A percentile compares a stretch with the other conserved stretches of the same genome.
Conservation (phyloP, 2,888 invertebrate genomes). For the Clistopyga incitator region DNA sequence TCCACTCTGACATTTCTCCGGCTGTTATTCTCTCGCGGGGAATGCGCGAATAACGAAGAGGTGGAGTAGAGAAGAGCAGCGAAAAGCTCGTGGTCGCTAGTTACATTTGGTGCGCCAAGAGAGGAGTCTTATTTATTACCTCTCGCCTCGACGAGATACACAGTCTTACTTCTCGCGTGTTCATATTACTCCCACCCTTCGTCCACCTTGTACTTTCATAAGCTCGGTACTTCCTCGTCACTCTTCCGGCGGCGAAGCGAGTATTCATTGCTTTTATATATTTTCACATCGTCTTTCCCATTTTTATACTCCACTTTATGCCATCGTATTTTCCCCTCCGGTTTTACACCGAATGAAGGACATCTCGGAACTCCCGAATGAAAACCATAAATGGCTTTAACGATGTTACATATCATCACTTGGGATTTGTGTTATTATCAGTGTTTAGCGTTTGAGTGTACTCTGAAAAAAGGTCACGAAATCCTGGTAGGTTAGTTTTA, state of each 20-base stretch:
- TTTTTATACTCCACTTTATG: slow-evolving; percentile 3
- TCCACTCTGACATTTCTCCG: slow-evolving; percentile 30
- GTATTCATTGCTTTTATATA: slow-evolving; percentile 39
- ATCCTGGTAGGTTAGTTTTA: background rate
- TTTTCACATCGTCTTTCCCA: background rate
- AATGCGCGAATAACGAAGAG: slow-evolving; percentile 43
- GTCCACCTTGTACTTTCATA: slow-evolving; percentile 78
- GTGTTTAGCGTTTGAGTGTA: no score
- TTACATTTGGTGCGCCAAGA: slow-evolving; percentile 67
- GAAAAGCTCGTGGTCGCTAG: slow-evolving; percentile 59
- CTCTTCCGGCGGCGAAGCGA: slow-evolving; percentile 51
- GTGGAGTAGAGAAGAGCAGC: slow-evolving; percentile 25
- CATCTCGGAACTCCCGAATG: background rate
- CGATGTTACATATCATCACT: background rate
- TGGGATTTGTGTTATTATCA: background rate
- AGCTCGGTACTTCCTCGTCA: slow-evolving; percentile 70
- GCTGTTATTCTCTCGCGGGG: slow-evolving; percentile 26
- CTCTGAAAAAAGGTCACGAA: no score
- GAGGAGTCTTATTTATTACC: slow-evolving; percentile 75
- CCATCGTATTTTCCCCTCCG: slow-evolving; percentile 11
- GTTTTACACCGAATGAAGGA: background rate
- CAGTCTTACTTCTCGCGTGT: slow-evolving; percentile 27
- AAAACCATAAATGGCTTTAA: background rate
- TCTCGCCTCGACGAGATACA: slow-evolving; percentile 65
- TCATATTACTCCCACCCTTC: slow-evolving; percentile 49